These are phyloP conservation scores for Leptinotarsa tumamoca DNA, from an alignment of 2,888 invertebrate genomes.

Conservation along the genomic window DNA sequence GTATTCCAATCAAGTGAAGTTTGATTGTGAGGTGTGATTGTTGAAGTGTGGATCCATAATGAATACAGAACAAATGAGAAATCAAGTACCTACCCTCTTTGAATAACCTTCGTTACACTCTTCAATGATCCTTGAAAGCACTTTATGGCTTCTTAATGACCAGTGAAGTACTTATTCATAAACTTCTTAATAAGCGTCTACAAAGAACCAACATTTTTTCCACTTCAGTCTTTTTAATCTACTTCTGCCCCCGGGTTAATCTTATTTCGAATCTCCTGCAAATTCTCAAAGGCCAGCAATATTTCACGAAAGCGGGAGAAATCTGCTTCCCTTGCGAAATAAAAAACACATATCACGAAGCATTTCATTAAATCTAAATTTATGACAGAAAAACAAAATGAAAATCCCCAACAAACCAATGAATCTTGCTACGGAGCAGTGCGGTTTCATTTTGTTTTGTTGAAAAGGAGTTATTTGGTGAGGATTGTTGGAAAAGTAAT, in stretches of 20 bases:
- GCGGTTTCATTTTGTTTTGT: background rate
- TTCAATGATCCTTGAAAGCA: background rate
- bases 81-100: background rate
- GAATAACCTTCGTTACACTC: background rate
- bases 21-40: no score
- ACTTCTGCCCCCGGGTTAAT: slow-evolving; percentile 6
- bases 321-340: slow-evolving; percentile 6
- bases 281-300: slow-evolving; percentile 10
- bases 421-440: background rate
- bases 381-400: slow-evolving; percentile 6
- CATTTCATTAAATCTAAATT: slow-evolving; percentile 15
- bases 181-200: background rate
- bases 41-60: background rate
- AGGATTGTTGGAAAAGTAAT: background rate
- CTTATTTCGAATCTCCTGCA: slow-evolving; percentile 8
- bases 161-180: background rate
- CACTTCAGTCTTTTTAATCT: slow-evolving; percentile 3
- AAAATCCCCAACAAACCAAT: background rate
- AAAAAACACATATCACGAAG: slow-evolving; percentile 11
- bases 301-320: slow-evolving; percentile 6
- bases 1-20: no score
- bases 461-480: slow-evolving; percentile 9
- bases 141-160: background rate
- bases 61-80: background rate
- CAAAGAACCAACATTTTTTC: slow-evolving; percentile 14